Base-by-base conservation (phyloP, 92 coral and sea anemone species). In the Phenganax marumi region DNA sequence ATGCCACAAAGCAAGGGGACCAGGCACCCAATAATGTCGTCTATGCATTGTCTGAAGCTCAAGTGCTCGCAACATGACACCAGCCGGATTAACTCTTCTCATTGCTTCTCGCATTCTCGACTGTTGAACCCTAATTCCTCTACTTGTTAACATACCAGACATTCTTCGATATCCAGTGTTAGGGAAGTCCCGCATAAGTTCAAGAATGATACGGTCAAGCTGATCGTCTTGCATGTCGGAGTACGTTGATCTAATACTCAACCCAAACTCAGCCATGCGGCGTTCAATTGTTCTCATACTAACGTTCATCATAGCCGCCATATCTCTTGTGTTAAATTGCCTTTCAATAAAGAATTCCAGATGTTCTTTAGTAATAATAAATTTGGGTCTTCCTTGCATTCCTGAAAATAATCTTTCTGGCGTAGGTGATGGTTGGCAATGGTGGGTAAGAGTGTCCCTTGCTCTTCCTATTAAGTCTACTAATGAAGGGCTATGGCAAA, bases 201-300 rank as follows among this genome's bases (percentile, higher is more conserved):
- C 60, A 14, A 54, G 17, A 6, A 12, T 54, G 12, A 39, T 64
- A 17, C n/a, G n/a, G n/a, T n/a, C n/a, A n/a, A n/a, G n/a, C n/a
- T n/a, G n/a, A n/a, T n/a, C n/a, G n/a, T n/a, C n/a, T n/a, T n/a
- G n/a, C n/a, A n/a, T 64, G 22, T 6, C 22, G 3, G 43, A 3
- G 18, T 64, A 64, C n/a, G 71, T 64, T 12, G 16, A 24, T 64
- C 71, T 22, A 64, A 64, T 39, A 3, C 25, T 6, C 10, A 64
- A 39, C n/a, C 71, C 71, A 64, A 22, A 64, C 48, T 64, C 71
- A 3, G 71, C 71, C 71, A 64, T 64, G 48, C 71, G 26, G 17
- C 14, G 13, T 18, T 54, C 60, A 3, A 54, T 54, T 3, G 13
- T 54, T 12, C 60, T 14, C 60, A 54, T 18, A 54, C 60, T 54